Evolutionary conservation across 2,797 vertebrate genomes (phyloP).

Genomic region (Coilia nasus): DNA sequence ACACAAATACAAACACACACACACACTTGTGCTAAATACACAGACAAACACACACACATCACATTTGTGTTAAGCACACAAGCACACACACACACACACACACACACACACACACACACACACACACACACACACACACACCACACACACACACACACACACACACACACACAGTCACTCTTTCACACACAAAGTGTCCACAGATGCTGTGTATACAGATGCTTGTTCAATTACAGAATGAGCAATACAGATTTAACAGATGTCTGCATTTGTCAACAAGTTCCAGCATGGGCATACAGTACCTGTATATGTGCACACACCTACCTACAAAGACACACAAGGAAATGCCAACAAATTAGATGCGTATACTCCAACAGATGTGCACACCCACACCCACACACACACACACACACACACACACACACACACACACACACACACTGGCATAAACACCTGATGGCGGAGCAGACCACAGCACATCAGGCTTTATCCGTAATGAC

Average conservation of each 20-base stretch:
- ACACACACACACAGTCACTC: conserved; percentile 25
- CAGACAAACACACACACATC: conserved; percentile 29
- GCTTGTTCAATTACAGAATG: background rate
- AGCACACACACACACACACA: background rate
- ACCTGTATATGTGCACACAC: background rate
- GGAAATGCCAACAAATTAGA: no score
- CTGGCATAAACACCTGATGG: conserved; percentile 39
- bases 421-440: conserved; percentile 10
- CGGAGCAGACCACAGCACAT: conserved; percentile 51
- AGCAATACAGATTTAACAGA: background rate
- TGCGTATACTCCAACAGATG: background rate
- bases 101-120: background rate
- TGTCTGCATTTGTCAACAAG: background rate
- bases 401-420: conserved; percentile 30
- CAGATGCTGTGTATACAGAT: background rate
- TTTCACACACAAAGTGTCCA: no score
- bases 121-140: conserved; percentile 29
- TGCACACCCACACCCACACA: conserved; percentile 15
- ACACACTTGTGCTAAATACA: conserved; percentile 24
- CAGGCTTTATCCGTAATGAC: conserved; percentile 77
- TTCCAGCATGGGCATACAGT: background rate
- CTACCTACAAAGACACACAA: background rate
- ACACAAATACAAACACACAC: conserved; percentile 26
- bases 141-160: conserved; percentile 28
- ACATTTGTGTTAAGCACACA: no score